Evolutionary conservation across 2,888 invertebrate genomes (phyloP).

Genomic region (Seira sanloemensis): DNA sequence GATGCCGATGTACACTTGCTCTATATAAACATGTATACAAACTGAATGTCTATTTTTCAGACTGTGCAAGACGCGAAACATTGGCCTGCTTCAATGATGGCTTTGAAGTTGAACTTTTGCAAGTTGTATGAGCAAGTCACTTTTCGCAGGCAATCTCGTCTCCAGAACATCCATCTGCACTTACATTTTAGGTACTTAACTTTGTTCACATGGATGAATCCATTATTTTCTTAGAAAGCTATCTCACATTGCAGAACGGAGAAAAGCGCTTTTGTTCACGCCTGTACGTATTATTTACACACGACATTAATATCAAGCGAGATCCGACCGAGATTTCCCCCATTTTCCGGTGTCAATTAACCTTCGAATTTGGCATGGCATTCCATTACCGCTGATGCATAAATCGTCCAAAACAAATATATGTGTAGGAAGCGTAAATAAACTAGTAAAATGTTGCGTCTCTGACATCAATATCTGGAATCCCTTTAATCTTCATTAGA

Average conservation of each 20-base stretch:
- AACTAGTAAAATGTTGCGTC: conserved; percentile 16
- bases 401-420: conserved; percentile 30
- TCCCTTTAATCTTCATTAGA: conserved; percentile 13
- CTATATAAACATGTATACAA: no score
- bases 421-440: conserved; percentile 14
- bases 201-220: not conserved
- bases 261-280: not conserved
- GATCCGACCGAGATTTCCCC: not conserved
- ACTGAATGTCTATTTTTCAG: no score
- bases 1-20: no score
- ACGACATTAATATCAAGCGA: not conserved
- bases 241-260: not conserved
- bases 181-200: not conserved
- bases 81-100: no score
- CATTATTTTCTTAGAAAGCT: not conserved
- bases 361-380: conserved; percentile 6
- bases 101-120: no score
- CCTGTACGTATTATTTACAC: not conserved
- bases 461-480: conserved; percentile 22
- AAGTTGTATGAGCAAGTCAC: no score
- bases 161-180: not conserved
- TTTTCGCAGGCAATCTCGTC: not conserved
- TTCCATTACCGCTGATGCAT: conserved; percentile 38
- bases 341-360: not conserved
- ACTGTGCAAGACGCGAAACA: no score